Evolutionary conservation across 2,797 vertebrate species (phyloP), one percentile per base, ranked within the genome.

Genomic region (Coluber constrictor): DNA sequence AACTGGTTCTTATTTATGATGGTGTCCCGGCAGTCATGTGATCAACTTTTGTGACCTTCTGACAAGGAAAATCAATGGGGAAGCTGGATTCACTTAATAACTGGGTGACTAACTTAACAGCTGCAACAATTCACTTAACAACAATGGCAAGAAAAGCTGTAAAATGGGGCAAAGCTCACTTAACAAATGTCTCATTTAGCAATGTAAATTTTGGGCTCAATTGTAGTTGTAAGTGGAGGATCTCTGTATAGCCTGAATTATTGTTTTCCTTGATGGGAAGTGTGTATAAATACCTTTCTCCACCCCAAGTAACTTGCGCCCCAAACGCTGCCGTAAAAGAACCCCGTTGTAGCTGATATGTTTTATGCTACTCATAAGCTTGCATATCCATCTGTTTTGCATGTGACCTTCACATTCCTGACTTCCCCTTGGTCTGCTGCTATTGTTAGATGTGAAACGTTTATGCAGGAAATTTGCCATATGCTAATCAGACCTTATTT

Each of bases 361-460:
- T n/a, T 47, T 89, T 27, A 88, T 57, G 63, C 0, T 88, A n/a
- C n/a, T 11, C 86, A 79, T 0, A 92, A 43, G 92, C 55, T 0
- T 70, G 5, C 0, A 92, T 43, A 92, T 66, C n/a, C 20, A 66
- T 6, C 94, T 92, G 61, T 5, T 94, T 92, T 54, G 94, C 93
- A 89, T 92, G 90, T 87, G 43, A 79, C 90, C 83, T 87, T 90
- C 61, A 74, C 5, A 18, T 93, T 94, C 96, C 74, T 25, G 55
- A 25, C 43, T 95, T 57, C 92, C 47, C 29, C 0, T 88, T 92
- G 74, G 91, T 93, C 92, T 93, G 92, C 3, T 91, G 89, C 87
- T 94, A 79, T 55, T 94, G 93, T 55, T 95, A 94, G 29, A 86
- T 95, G 94, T 92, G 27, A 96, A 96, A 95, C 95, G 93, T 94